phyloP scores from a whole-genome alignment of 2,888 invertebrate genomes.

The Xanthorhoe designata region DNA sequence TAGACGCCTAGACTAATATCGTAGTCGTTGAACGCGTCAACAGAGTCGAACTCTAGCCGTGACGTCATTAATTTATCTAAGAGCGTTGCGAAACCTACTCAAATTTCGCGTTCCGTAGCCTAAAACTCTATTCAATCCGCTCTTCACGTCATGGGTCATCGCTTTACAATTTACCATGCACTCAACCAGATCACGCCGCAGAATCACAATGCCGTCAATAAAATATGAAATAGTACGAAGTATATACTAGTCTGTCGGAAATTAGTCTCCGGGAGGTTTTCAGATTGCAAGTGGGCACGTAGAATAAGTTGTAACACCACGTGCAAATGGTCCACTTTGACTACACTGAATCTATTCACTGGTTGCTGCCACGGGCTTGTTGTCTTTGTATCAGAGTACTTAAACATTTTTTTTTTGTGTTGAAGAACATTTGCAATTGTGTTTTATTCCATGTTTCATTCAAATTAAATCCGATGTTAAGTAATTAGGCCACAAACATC shows the following conservation, averaged over 20 bases:
- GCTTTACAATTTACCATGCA: slow-evolving; percentile 23
- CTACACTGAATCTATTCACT: neutral
- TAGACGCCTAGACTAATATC: no score
- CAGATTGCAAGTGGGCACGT: slow-evolving; percentile 60
- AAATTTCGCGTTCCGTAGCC: slow-evolving; percentile 1
- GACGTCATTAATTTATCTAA: neutral
- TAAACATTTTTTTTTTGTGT: no score
- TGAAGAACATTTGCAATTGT: neutral
- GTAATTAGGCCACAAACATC: no score
- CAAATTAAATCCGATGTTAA: neutral
- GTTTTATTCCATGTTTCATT: neutral
- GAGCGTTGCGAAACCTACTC: neutral
- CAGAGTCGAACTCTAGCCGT: neutral
- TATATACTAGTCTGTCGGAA: slow-evolving; percentile 74
- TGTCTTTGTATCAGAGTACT: neutral
- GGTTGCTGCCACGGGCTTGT: neutral
- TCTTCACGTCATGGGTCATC: slow-evolving; percentile 17
- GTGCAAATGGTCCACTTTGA: slow-evolving; percentile 10
- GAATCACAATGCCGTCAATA: slow-evolving; percentile 46
- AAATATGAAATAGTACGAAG: slow-evolving; percentile 65
- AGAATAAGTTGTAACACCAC: slow-evolving; percentile 16
- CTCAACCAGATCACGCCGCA: slow-evolving; percentile 27
- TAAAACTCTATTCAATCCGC: slow-evolving; percentile 13
- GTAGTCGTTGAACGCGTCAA: no score
- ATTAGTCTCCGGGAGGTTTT: slow-evolving; percentile 75